Evolutionary conservation across 2,797 vertebrate genomes (phyloP), one percentile per base, ranked within the genome.

Genomic region (Paratrypauchen microcephalus): DNA sequence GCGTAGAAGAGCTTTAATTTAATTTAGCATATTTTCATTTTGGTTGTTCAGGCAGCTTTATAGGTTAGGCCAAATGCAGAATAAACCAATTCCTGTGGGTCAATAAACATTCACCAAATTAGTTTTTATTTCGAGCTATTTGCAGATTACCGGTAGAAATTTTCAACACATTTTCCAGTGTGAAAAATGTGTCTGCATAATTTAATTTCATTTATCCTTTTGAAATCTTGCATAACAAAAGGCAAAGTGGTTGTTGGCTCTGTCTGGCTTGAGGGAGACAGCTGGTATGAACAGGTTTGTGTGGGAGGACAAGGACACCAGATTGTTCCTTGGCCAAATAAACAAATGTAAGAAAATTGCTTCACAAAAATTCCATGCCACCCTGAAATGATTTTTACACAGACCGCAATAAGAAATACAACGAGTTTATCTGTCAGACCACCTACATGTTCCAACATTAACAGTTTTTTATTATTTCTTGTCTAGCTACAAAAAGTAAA

Each of bases 341-440:
- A 64, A 63, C 61, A 24, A 63, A 63, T 62, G 61, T 15, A 63
- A 47, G 62, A 28, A 48, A 64, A 64, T 26, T 64, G 23, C 16
- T 8, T 13, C 5, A 64, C 41, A 26, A 47, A 47, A 60, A 64
- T 47, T 41, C 8, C 15, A 64, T 15, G 59, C 59, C 59, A 61
- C n/a, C 59, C n/a, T 59, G 75, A 79, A 85, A 86, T 41, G 32
- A 61, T 61, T 61, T 60, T 61, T 12, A 61, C 21, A 41, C 59
- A 6, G 32, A 41, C 32, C 32, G 13, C 59, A 61, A 23, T 23
- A 39, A 39, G 16, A 39, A 39, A 41, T 36, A 39, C 28, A 16
- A 2, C 1, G n/a, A n/a, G 36, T 60, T 36, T 36, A 32, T 36
- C 28, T 32, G 26, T 30, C 28, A 61, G 59, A n/a, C 59, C 59